Conservation (phyloP, 2,888 invertebrate genomes). For the Nomada goodeniana region DNA sequence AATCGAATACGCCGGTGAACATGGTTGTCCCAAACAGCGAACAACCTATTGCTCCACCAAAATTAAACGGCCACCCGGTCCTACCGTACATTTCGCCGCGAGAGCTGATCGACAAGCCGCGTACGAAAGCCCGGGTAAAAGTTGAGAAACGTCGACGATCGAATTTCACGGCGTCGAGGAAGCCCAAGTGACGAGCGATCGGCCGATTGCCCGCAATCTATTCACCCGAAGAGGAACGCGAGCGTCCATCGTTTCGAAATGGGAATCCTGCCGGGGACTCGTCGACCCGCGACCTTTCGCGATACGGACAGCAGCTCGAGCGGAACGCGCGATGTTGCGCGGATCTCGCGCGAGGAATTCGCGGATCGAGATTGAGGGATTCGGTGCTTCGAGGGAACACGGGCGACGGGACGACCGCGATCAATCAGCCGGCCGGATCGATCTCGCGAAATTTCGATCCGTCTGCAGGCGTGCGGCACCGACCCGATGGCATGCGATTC, state of each 20-base stretch:
- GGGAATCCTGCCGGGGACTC: constrained; percentile 4
- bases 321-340: constrained; percentile 15
- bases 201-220: background rate
- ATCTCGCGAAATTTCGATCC: constrained; percentile 35
- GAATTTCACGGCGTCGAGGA: background rate
- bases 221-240: background rate
- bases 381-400: constrained; percentile 1
- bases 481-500: constrained; percentile 32
- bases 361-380: constrained; percentile 16
- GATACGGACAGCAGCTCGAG: background rate
- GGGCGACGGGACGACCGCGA: constrained; percentile 1
- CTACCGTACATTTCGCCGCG: no score
- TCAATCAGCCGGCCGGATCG: constrained; percentile 4
- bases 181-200: background rate
- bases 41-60: no score
- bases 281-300: constrained; percentile 22
- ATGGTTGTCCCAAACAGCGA: background rate
- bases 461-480: background rate
- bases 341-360: constrained; percentile 37
- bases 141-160: no score
- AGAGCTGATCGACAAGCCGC: no score
- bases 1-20: constrained; percentile 2
- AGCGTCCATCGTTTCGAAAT: constrained; percentile 16
- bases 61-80: no score
- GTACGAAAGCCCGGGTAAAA: no score